Evolutionary conservation across 2,113 vertebrate species (phyloP).

Genomic region (Campylomormyrus tamandua): DNA sequence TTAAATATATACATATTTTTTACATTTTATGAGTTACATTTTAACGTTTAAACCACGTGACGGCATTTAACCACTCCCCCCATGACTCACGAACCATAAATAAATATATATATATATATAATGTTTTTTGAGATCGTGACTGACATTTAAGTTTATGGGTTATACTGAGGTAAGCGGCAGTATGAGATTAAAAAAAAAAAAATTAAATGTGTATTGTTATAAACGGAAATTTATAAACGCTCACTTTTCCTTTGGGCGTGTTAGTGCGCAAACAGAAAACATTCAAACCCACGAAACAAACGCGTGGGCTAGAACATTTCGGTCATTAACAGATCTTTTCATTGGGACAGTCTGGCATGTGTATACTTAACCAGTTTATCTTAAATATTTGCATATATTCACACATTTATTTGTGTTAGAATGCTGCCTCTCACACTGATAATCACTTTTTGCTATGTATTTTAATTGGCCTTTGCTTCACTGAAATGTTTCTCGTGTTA

Average conservation of each 20-base stretch:
- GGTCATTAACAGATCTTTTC: neutral
- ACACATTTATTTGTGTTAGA: neutral
- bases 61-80: neutral
- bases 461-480: neutral
- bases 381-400: neutral
- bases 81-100: slow-evolving; percentile 4
- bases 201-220: neutral
- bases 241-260: neutral
- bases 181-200: neutral
- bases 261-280: neutral
- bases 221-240: neutral
- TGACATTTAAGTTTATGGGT: slow-evolving; percentile 5
- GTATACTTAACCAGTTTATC: neutral
- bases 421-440: neutral
- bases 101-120: neutral
- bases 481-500: neutral
- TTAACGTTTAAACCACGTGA: slow-evolving; percentile 7
- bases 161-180: neutral
- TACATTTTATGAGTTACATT: neutral
- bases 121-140: neutral
- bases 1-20: neutral
- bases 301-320: neutral
- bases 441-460: neutral
- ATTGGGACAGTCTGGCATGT: neutral
- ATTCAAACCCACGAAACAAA: neutral